Evolutionary conservation across 1,140 invertebrate genomes (phyloP).

Genomic region (Acromyrmex charruanus): DNA sequence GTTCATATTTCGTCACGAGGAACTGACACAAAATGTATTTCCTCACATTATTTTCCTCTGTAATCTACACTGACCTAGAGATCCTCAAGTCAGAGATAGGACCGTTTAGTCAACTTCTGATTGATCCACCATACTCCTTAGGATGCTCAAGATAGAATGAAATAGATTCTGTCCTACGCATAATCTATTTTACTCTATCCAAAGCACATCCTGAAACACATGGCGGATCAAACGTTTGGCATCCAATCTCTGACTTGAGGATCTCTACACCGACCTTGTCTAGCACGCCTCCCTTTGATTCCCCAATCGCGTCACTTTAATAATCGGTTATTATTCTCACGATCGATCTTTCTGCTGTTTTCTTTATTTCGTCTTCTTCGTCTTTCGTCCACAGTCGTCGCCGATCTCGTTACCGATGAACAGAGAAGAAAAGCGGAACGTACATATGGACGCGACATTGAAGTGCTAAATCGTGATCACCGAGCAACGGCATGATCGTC

Average conservation of each 20-base stretch:
- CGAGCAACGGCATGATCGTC: neutral
- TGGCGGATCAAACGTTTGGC: no score
- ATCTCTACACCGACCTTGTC: neutral
- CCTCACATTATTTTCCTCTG: neutral
- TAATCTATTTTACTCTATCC: no score
- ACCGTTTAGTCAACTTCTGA: no score
- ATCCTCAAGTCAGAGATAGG: no score
- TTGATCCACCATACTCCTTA: no score
- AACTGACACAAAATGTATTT: neutral
- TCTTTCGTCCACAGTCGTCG: neutral
- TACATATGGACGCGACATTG: neutral
- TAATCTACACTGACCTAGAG: no score
- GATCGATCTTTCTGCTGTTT: neutral
- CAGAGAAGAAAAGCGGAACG: conserved; percentile 29
- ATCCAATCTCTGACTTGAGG: no score
- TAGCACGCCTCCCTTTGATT: neutral
- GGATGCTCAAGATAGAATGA: no score
- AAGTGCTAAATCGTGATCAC: conserved; percentile 39
- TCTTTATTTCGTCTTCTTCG: neutral
- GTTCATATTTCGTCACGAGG: no score
- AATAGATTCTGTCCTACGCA: no score
- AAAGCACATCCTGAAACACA: no score
- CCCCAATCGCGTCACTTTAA: conserved; percentile 34
- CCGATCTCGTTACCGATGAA: neutral
- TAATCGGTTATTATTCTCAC: neutral